Percentiles rank a stretch among this genome's conserved stretches.
Conservation (phyloP, 2,888 invertebrate species). For the Leptarthrus brevirostris region DNA sequence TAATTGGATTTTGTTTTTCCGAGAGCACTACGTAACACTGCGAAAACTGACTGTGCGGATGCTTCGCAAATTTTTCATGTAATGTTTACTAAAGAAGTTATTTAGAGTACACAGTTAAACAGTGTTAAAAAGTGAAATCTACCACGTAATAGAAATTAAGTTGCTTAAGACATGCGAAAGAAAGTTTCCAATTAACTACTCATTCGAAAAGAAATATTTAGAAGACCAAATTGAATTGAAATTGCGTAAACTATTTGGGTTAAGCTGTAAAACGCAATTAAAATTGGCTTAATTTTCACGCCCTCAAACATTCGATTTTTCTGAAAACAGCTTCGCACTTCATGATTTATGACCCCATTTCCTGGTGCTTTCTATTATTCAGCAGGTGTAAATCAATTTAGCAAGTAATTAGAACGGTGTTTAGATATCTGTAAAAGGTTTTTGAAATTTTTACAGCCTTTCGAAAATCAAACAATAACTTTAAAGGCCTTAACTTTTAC, state of each 20-base stretch:
- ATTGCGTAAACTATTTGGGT: constrained; percentile 6
- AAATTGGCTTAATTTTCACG: constrained; percentile 26
- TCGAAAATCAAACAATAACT: too few relatives aligned
- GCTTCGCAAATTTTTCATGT: too few relatives aligned
- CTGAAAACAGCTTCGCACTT: neutral
- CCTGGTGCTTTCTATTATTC: neutral
- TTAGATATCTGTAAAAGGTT: neutral
- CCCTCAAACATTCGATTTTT: constrained; percentile 9
- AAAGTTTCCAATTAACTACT: neutral
- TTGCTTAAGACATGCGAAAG: neutral
- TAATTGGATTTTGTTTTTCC: too few relatives aligned
- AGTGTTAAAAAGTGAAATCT: too few relatives aligned
- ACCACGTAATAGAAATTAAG: too few relatives aligned
- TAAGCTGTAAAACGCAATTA: constrained; percentile 1
- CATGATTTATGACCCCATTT: constrained; percentile 2
- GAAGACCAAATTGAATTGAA: neutral
- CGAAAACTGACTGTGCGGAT: too few relatives aligned
- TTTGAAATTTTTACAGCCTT: neutral
- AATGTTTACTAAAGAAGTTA: too few relatives aligned
- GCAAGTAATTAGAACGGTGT: neutral
- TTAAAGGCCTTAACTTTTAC: too few relatives aligned
- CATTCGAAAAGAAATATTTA: too few relatives aligned
- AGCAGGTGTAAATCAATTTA: neutral
- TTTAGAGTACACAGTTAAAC: too few relatives aligned
- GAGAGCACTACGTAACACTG: too few relatives aligned